Conservation (phyloP, 2,888 invertebrate species). For the Lottia scabra region DNA sequence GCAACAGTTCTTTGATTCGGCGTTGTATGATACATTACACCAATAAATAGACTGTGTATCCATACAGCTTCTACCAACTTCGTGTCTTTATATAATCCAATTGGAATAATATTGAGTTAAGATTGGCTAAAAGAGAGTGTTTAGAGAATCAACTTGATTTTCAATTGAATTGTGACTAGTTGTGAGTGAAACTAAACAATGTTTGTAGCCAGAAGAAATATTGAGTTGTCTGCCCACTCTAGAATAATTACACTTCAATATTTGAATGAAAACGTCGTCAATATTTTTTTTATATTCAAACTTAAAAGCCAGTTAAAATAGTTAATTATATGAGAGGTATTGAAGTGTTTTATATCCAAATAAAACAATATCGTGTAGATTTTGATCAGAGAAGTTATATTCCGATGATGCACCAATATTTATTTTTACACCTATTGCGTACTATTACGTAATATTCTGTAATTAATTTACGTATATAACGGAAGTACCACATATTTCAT, state of each 20-base stretch:
- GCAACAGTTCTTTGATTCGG: not conserved
- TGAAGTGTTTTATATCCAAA: not conserved
- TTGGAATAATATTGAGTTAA: conserved; percentile 1
- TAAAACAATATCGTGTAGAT: not conserved
- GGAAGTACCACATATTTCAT: no score
- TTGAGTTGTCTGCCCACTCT: not conserved
- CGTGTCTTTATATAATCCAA: conserved; percentile 1
- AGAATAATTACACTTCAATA: conserved; percentile 1
- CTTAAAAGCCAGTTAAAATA: conserved; percentile 1
- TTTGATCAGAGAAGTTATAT: no score
- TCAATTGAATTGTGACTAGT: not conserved
- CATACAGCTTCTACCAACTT: not conserved
- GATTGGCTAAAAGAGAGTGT: not conserved
- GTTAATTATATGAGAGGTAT: not conserved
- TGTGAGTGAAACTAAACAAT: not conserved
- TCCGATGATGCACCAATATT: no score
- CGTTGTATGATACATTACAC: not conserved
- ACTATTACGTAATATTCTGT: no score
- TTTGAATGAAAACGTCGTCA: not conserved
- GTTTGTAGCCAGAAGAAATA: conserved; percentile 4
- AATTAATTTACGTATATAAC: no score
- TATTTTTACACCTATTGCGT: no score
- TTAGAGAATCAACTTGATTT: not conserved
- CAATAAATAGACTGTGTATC: not conserved
- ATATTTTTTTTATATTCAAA: conserved; percentile 1